Evolutionary conservation across 2,888 invertebrate species (phyloP).

Genomic region (Dynastes maya): DNA sequence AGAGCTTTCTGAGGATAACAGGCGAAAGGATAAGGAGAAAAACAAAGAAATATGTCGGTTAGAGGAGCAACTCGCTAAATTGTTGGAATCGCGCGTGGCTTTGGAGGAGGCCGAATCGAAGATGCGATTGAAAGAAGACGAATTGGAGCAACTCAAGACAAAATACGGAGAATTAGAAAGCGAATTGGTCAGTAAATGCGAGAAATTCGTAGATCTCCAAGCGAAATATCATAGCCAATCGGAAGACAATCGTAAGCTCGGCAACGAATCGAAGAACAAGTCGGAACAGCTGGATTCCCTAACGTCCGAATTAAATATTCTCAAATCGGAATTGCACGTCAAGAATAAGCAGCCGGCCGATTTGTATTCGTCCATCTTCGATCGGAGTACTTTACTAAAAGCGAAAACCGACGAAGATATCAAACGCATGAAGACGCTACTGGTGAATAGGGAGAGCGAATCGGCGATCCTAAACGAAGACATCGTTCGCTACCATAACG

Average conservation of each 20-base stretch:
- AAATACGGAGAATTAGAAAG: conserved; percentile 71
- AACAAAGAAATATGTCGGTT: conserved; percentile 71
- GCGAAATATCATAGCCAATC: conserved; percentile 43
- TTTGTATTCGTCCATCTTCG: conserved; percentile 18
- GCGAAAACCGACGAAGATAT: conserved; percentile 68
- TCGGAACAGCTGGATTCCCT: conserved; percentile 57
- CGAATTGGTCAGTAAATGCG: conserved; percentile 68
- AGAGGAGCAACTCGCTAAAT: conserved; percentile 68
- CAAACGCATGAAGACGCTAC: conserved; percentile 60
- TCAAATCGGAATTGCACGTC: conserved; percentile 60
- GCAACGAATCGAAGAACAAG: conserved; percentile 63
- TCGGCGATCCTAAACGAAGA: conserved; percentile 74
- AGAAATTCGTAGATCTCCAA: conserved; percentile 57
- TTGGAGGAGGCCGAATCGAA: conserved; percentile 51
- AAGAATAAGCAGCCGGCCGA: conserved; percentile 56
- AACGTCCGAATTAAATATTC: conserved; percentile 63
- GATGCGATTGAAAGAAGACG: conserved; percentile 54
- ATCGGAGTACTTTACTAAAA: conserved; percentile 29
- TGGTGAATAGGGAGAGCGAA: conserved; percentile 72
- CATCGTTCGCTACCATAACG: conserved; percentile 72
- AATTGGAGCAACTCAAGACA: conserved; percentile 66
- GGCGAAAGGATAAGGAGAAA: conserved; percentile 75
- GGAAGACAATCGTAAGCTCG: conserved; percentile 58
- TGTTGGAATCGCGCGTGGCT: conserved; percentile 54
- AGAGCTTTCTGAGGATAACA: conserved; percentile 73